A percentile compares a stretch with the other conserved stretches of the same genome.
Conservation (phyloP, 1,140 invertebrate genomes). For the Tetranychus urticae region DNA sequence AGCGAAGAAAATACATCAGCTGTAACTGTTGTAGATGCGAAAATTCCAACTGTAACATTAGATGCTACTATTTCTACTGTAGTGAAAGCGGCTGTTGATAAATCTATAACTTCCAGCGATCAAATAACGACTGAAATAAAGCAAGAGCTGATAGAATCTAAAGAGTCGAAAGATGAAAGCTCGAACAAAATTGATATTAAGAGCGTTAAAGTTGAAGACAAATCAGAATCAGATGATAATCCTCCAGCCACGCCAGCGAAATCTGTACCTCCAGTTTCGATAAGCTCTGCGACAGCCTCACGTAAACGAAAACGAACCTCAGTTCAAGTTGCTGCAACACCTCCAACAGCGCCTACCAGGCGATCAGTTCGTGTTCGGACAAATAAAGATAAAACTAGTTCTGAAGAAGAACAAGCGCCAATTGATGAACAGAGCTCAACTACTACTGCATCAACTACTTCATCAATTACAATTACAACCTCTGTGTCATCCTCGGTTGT, state of each 20-base stretch:
- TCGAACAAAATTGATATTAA: not conserved
- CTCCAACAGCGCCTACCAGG: not conserved
- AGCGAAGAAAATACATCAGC: too few species aligned
- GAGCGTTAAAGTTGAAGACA: not conserved
- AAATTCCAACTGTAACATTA: too few species aligned
- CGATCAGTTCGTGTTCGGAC: too few species aligned
- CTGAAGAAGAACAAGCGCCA: not conserved
- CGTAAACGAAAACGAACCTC: not conserved
- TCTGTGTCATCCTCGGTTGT: not conserved
- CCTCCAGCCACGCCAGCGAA: not conserved
- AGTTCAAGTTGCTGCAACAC: not conserved
- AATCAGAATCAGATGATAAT: not conserved
- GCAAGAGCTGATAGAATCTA: not conserved
- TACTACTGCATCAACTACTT: not conserved
- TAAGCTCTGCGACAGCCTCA: not conserved
- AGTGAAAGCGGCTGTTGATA: not conserved
- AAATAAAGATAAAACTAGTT: too few species aligned
- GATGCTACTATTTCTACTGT: too few species aligned
- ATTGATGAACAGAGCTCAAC: not conserved
- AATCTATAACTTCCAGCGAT: not conserved
- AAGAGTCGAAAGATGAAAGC: not conserved
- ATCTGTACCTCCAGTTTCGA: not conserved
- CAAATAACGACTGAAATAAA: not conserved
- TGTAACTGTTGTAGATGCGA: too few species aligned
- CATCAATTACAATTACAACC: too few species aligned